Conservation (phyloP, 2,888 invertebrate genomes). For the Tanaodytes sp. region DNA sequence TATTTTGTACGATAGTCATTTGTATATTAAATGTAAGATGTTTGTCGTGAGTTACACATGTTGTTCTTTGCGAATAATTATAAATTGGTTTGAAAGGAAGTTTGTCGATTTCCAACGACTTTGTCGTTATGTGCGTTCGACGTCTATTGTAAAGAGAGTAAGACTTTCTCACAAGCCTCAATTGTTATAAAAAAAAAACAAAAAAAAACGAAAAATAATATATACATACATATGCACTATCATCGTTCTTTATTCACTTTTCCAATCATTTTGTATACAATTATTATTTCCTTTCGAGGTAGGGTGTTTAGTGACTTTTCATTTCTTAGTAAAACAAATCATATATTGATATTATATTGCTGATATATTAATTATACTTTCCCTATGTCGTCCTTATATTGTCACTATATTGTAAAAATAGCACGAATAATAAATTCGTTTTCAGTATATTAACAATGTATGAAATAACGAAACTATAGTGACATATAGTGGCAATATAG, state of each 20-base stretch:
- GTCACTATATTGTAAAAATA: no score
- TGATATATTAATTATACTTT: no score
- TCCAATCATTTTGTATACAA: no score
- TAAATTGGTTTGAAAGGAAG: conserved; percentile 43
- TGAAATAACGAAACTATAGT: no score
- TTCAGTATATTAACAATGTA: no score
- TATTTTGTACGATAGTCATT: conserved; percentile 50
- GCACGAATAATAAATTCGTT: no score
- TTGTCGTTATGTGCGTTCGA: conserved; percentile 23
- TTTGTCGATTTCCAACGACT: conserved; percentile 24
- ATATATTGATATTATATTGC: no score
- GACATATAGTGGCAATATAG: no score
- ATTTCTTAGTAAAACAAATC: no score
- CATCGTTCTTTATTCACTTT: conserved; percentile 23
- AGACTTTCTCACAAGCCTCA: conserved; percentile 53
- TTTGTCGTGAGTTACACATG: conserved; percentile 45
- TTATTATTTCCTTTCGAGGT: no score
- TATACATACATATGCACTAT: conserved; percentile 50
- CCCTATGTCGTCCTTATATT: no score
- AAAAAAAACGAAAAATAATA: conserved; percentile 49
- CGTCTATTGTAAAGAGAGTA: conserved; percentile 48
- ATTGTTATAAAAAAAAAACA: conserved; percentile 51
- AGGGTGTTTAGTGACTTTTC: no score
- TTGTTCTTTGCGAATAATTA: conserved; percentile 42
- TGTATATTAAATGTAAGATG: conserved; percentile 47